Conservation (phyloP, 2,888 invertebrate species). For the Lasioglossum leucozonium region DNA sequence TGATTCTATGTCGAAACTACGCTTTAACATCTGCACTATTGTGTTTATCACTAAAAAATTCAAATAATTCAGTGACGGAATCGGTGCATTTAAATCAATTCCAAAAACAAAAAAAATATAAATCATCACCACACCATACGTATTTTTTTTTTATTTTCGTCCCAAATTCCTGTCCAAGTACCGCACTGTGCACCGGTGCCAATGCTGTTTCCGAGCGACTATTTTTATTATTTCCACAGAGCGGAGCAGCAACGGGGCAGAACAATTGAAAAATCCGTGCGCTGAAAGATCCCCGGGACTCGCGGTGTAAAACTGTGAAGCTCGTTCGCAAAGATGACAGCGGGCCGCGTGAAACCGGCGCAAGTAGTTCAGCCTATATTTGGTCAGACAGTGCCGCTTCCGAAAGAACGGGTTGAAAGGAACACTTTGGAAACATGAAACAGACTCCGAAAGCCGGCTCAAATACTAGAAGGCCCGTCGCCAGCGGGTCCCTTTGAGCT, state of each 20-base stretch:
- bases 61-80: no score
- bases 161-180: no score
- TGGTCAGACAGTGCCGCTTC: background rate
- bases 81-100: no score
- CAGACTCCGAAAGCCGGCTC: background rate
- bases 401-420: background rate
- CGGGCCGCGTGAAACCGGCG: background rate
- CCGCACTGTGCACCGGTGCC: no score
- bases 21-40: no score
- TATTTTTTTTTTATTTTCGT: no score
- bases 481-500: background rate
- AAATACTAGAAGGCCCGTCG: background rate
- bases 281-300: background rate
- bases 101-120: no score
- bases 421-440: slow-evolving; percentile 10
- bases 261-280: background rate
- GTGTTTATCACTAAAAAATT: no score
- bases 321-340: background rate
- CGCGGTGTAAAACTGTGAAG: background rate
- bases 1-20: no score
- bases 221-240: background rate
- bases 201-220: no score
- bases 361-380: slow-evolving; percentile 10
- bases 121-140: no score
- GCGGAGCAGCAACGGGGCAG: background rate